Evolutionary conservation across 2,113 vertebrate species (phyloP), one percentile per base, ranked within the genome.

Genomic region (Galbula dea): DNA sequence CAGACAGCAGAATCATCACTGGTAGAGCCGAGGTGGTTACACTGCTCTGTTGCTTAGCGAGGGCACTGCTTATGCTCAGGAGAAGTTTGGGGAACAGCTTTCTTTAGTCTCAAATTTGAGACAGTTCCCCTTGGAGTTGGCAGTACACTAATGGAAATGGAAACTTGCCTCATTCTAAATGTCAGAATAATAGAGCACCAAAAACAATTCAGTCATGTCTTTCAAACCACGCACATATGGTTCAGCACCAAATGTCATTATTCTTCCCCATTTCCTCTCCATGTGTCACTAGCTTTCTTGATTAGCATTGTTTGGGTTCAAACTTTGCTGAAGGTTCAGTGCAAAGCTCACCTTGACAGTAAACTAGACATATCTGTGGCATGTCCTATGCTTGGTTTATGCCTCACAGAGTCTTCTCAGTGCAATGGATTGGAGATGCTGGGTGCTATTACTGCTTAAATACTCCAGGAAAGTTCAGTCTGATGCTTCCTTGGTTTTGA

Each of bases 201-300:
- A 98, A 98, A 98, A 98, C 98, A 98, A 98, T 98, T 98, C 98
- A 98, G 98, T 98, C 97, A 98, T 98, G 98, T 98, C 98, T 98
- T 97, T 98, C 98, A 98, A 98, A 98, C 98, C 98, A 98, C 98
- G 98, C 98, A 98, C 98, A 98, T 98, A 98, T 98, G 98, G 98
- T 98, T 98, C 97, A 97, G 96, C 96, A 98, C 97, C 97, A 98
- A 98, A 98, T 98, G 98, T 98, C 98, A 97, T 97, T 97, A 97
- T 98, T 98, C 97, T 97, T 90, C 93, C 92, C 94, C 89, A 95
- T 93, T 97, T 95, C 96, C 96, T 97, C 94, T 96, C 96, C 94
- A 91, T 97, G 92, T 63, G 94, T 95, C 95, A 93, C 96, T 94
- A 89, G 88, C 94, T 94, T 86, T 96, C 96, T 93, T 69, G 94